Conservation (phyloP, 2,888 invertebrate genomes). For the Allolobophora icterica region DNA sequence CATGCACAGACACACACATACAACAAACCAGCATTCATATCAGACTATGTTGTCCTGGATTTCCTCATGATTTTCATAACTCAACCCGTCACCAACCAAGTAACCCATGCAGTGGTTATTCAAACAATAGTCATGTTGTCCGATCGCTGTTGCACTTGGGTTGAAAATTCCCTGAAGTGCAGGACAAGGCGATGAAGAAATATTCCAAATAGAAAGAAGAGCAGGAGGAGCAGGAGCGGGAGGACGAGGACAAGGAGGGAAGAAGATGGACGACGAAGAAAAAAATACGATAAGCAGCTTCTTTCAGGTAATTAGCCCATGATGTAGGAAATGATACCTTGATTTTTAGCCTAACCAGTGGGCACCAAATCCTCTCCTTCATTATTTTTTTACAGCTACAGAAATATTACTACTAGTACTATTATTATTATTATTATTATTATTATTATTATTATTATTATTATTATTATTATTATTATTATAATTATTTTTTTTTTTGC, state of each 20-base stretch:
- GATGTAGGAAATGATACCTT: too few relatives aligned
- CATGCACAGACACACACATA: too few relatives aligned
- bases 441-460: too few relatives aligned
- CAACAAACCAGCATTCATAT: too few relatives aligned
- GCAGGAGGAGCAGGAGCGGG: neutral
- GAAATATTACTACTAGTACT: too few relatives aligned
- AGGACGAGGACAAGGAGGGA: neutral
- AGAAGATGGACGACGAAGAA: neutral
- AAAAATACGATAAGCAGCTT: neutral
- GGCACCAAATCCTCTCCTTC: too few relatives aligned
- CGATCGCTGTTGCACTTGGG: neutral
- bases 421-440: too few relatives aligned
- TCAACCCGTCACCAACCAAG: neutral
- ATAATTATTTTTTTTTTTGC: too few relatives aligned
- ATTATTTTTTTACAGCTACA: too few relatives aligned
- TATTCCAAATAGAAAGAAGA: neutral
- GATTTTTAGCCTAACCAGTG: too few relatives aligned
- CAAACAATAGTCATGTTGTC: neutral
- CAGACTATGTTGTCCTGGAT: neutral
- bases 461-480: too few relatives aligned
- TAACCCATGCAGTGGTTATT: neutral
- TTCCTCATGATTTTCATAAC: neutral
- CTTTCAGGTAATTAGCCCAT: too few relatives aligned
- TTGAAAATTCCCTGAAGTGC: neutral
- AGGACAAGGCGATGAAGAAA: neutral